Percentiles rank a stretch among this genome's conserved stretches.
Conservation (phyloP, 35 echinoderm and acorn worm genomes). For the Antedon bifida region DNA sequence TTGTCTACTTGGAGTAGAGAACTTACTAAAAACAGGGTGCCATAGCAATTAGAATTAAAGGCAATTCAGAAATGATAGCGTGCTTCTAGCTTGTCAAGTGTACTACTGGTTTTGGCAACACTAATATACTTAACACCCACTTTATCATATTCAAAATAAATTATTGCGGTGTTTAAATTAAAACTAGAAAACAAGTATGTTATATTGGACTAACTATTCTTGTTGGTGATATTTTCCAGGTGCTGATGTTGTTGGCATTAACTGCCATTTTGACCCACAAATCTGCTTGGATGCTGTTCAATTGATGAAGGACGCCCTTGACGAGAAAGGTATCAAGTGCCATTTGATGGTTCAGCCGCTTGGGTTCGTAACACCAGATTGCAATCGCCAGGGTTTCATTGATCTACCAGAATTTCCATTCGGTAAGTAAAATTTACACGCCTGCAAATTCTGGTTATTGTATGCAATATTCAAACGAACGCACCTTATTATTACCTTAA, state of each 20-base stretch:
- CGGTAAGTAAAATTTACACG: slow-evolving; percentile 58
- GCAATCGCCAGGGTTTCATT: slow-evolving; percentile 82
- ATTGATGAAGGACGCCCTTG: slow-evolving; percentile 71
- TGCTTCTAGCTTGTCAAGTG: too few species aligned
- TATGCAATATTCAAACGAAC: too few species aligned
- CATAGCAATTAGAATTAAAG: too few species aligned
- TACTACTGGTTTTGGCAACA: too few species aligned
- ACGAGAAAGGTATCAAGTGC: slow-evolving; percentile 34
- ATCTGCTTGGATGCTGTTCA: slow-evolving; percentile 22
- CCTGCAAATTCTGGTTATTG: background rate
- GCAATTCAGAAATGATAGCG: too few species aligned
- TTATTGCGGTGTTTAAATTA: too few species aligned
- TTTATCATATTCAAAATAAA: too few species aligned
- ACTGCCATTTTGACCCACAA: slow-evolving; percentile 85
- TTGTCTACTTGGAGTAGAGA: too few species aligned
- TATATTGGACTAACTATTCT: too few species aligned
- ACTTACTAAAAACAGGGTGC: too few species aligned
- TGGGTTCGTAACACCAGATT: slow-evolving; percentile 55
- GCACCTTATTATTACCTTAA: background rate
- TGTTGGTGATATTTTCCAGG: slow-evolving; percentile 21
- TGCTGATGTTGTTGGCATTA: slow-evolving; percentile 81
- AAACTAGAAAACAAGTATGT: too few species aligned
- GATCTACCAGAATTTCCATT: slow-evolving; percentile 97
- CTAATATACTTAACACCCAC: too few species aligned
- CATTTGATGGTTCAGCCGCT: slow-evolving; percentile 80